Conservation (phyloP, 2,113 vertebrate species). For the Microtus richardsoni region DNA sequence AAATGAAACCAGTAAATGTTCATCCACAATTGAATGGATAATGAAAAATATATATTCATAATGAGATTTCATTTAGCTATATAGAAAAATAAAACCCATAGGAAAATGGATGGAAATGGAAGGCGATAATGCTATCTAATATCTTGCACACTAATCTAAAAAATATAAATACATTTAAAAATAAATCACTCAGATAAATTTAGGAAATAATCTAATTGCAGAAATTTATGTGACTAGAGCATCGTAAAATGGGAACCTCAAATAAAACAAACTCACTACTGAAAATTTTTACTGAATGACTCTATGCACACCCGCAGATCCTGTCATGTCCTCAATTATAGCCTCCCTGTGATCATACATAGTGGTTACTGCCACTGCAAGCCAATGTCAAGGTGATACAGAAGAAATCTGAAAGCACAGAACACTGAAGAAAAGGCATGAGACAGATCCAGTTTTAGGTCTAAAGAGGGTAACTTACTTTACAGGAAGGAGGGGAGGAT, state of each 20-base stretch:
- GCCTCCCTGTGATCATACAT: neutral
- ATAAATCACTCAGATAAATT: constrained; percentile 6
- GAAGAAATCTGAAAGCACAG: neutral
- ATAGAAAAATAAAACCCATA: neutral
- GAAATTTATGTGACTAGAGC: constrained; percentile 24
- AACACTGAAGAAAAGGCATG: neutral
- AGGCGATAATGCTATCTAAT: neutral
- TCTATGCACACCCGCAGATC: neutral
- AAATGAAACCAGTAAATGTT: neutral
- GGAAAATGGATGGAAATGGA: neutral
- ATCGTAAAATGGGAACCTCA: constrained; percentile 29
- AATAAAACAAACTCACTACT: neutral
- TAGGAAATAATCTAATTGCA: constrained; percentile 60
- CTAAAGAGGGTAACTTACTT: neutral
- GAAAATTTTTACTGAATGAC: constrained; percentile 3
- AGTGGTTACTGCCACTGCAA: neutral
- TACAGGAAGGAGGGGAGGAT: neutral
- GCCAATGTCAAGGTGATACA: neutral
- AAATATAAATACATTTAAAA: neutral
- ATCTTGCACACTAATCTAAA: neutral
- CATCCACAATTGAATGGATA: neutral
- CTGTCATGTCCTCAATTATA: neutral
- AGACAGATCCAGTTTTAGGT: neutral
- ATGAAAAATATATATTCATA: neutral
- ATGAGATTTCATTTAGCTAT: neutral